These are phyloP conservation scores for Chionomys nivalis DNA, from an alignment of 2,113 vertebrate genomes.

Conservation along the genomic window DNA sequence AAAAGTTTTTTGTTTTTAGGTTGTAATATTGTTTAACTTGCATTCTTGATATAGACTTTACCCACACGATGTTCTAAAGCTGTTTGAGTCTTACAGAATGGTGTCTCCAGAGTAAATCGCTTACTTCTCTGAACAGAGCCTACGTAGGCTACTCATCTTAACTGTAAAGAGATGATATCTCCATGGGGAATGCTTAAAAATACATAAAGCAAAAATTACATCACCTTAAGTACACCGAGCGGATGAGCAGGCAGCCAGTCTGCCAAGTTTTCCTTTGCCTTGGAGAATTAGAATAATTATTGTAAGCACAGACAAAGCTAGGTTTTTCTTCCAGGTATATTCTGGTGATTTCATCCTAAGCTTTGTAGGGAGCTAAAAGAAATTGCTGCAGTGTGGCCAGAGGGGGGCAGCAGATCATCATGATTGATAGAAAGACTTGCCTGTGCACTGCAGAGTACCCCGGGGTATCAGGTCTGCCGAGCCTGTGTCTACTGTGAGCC, in stretches of 20 bases:
- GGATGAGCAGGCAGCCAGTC: slow-evolving; percentile 44
- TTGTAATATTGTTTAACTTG: background rate
- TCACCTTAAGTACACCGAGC: slow-evolving; percentile 52
- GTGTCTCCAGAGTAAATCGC: slow-evolving; percentile 52
- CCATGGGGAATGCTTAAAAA: slow-evolving; percentile 65
- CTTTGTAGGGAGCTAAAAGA: slow-evolving; percentile 11
- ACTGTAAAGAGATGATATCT: slow-evolving; percentile 41
- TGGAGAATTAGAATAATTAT: slow-evolving; percentile 56
- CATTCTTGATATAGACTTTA: background rate
- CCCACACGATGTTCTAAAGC: background rate
- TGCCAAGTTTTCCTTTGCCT: slow-evolving; percentile 57
- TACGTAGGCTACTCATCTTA: slow-evolving; percentile 27
- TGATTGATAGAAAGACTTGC: slow-evolving; percentile 61
- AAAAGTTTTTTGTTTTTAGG: background rate
- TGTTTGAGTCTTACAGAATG: background rate
- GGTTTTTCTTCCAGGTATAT: slow-evolving; percentile 38
- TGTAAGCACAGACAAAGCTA: slow-evolving; percentile 20
- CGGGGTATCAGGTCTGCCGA: background rate
- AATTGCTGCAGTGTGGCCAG: slow-evolving; percentile 64
- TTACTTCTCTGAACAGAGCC: slow-evolving; percentile 4
- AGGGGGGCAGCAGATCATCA: slow-evolving; percentile 75
- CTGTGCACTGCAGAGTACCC: background rate
- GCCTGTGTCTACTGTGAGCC: background rate
- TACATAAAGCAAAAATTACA: slow-evolving; percentile 67
- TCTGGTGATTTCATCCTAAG: slow-evolving; percentile 47